Percentiles rank a stretch among this genome's conserved stretches.
phyloP scores from a whole-genome alignment of 2,113 vertebrate genomes.

The Sebastes schlegelii region DNA sequence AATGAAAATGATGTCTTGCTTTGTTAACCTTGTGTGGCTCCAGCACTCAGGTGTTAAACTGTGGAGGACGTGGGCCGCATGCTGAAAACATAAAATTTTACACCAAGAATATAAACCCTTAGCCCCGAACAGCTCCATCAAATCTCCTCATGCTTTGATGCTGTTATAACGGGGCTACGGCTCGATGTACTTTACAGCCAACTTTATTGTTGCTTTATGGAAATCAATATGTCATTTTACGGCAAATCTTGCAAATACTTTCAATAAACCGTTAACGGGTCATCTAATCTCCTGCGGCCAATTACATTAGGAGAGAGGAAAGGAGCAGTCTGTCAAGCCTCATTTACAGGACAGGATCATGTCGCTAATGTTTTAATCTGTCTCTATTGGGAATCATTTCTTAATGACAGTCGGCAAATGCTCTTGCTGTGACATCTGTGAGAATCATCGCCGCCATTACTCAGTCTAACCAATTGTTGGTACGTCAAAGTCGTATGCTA shows the following conservation, averaged over 20 bases:
- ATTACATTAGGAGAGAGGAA: slow-evolving; percentile 54
- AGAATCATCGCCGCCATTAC: slow-evolving; percentile 34
- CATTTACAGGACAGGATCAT: slow-evolving; percentile 54
- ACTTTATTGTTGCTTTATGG: slow-evolving; percentile 69
- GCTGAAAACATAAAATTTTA: slow-evolving; percentile 25
- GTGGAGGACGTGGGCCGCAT: slow-evolving; percentile 46
- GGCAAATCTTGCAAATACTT: slow-evolving; percentile 62
- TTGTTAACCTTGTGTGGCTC: slow-evolving; percentile 74
- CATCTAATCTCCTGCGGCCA: slow-evolving; percentile 54
- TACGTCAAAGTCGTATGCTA: slow-evolving; percentile 18
- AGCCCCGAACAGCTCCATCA: slow-evolving; percentile 34
- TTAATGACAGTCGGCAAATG: slow-evolving; percentile 34
- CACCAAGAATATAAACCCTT: slow-evolving; percentile 32
- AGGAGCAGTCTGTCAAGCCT: slow-evolving; percentile 64
- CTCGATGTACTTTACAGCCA: slow-evolving; percentile 45
- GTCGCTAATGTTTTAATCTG: slow-evolving; percentile 55
- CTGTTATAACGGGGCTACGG: slow-evolving; percentile 39
- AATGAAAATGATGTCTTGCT: slow-evolving; percentile 79
- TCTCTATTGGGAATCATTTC: slow-evolving; percentile 36
- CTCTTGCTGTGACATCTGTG: slow-evolving; percentile 25
- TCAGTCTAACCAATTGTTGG: slow-evolving; percentile 17
- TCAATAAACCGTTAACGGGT: slow-evolving; percentile 68
- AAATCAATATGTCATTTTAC: slow-evolving; percentile 76
- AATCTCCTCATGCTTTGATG: slow-evolving; percentile 37
- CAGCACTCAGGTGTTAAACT: slow-evolving; percentile 68